These are phyloP conservation scores for Drosophila cardini DNA, from an alignment of 1,140 invertebrate species.

Conservation along the genomic window DNA sequence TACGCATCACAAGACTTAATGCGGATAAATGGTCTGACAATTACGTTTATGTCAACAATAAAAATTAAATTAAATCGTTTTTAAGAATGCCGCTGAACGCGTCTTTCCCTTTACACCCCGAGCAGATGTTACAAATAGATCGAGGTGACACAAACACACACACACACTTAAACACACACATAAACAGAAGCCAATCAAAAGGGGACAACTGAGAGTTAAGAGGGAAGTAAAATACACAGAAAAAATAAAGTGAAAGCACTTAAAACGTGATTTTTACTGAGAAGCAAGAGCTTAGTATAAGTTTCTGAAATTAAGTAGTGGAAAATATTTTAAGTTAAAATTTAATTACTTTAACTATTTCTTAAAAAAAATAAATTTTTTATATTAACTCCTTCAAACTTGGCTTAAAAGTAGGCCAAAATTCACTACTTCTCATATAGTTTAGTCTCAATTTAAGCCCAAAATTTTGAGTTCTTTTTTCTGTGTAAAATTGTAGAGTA, in stretches of 20 bases:
- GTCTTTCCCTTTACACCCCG: constrained; percentile 25
- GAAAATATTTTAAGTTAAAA: too few species aligned
- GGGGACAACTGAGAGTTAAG: not conserved
- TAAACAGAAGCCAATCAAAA: constrained; percentile 59
- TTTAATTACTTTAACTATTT: too few species aligned
- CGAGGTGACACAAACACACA: constrained; percentile 50
- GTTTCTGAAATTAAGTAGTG: too few species aligned
- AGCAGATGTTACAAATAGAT: constrained; percentile 77
- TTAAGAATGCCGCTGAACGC: constrained; percentile 57
- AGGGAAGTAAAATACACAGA: not conserved
- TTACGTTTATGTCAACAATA: constrained; percentile 84
- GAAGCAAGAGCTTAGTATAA: too few species aligned
- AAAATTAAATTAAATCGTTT: constrained; percentile 84
- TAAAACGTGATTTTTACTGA: too few species aligned
- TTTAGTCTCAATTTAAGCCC: too few species aligned
- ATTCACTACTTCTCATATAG: too few species aligned
- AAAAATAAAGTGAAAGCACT: too few species aligned
- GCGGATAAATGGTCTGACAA: constrained; percentile 84
- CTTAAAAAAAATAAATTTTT: too few species aligned
- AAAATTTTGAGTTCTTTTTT: too few species aligned
- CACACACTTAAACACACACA: constrained; percentile 33
- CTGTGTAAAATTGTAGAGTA: not conserved
- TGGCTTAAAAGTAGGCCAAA: too few species aligned
- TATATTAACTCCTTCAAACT: too few species aligned
- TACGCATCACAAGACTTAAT: constrained; percentile 82